phyloP scores from a whole-genome alignment of 2,888 invertebrate species.

The Macrosoma leucophasiata region DNA sequence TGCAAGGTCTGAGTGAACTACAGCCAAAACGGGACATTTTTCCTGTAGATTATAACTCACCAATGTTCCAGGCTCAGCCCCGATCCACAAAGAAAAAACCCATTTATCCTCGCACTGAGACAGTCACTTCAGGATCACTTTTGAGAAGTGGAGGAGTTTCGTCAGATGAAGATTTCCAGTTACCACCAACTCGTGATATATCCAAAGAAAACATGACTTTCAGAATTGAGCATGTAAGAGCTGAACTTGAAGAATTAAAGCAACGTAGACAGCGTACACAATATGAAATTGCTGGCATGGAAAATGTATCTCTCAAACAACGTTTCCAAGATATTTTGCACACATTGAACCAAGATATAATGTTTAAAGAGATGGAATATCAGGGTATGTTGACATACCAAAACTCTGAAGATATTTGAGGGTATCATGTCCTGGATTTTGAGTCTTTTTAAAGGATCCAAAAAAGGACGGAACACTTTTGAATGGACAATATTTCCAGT shows the following conservation, averaged over 20 bases:
- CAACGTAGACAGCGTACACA: slow-evolving; percentile 86
- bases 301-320: slow-evolving; percentile 87
- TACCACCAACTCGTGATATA: slow-evolving; percentile 42
- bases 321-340: slow-evolving; percentile 89
- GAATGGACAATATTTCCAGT: too few relatives aligned
- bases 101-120: slow-evolving; percentile 34
- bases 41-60: slow-evolving; percentile 53
- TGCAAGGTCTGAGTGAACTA: slow-evolving; percentile 42
- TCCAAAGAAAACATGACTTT: slow-evolving; percentile 73
- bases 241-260: slow-evolving; percentile 85
- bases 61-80: slow-evolving; percentile 39
- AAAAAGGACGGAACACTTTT: too few relatives aligned
- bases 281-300: slow-evolving; percentile 88
- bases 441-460: too few relatives aligned
- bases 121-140: slow-evolving; percentile 34
- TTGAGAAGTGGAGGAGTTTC: slow-evolving; percentile 39
- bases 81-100: slow-evolving; percentile 34
- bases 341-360: slow-evolving; percentile 85
- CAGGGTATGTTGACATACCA: slow-evolving; percentile 57
- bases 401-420: slow-evolving; percentile 59
- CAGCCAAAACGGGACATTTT: slow-evolving; percentile 34
- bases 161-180: slow-evolving; percentile 53
- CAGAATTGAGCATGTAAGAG: slow-evolving; percentile 82
- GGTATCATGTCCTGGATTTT: too few relatives aligned
- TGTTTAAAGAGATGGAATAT: slow-evolving; percentile 84